These are phyloP conservation scores for Cydia splendana DNA, from an alignment of 1,140 invertebrate species.

Conservation along the genomic window DNA sequence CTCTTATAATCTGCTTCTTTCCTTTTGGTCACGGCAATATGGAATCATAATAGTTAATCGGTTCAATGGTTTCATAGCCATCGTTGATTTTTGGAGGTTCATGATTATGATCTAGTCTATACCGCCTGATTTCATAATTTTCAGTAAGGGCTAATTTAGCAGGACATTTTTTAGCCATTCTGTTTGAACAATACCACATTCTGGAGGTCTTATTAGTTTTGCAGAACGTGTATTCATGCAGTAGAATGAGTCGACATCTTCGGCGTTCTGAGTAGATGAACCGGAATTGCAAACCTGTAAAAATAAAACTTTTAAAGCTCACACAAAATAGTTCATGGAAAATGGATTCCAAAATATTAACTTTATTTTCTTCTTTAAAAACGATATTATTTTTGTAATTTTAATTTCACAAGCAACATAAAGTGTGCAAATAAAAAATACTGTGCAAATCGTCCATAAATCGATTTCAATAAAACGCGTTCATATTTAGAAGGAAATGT, in stretches of 20 bases:
- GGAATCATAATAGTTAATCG: background rate
- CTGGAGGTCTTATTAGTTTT: constrained; percentile 43
- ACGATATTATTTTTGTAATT: too few relatives aligned
- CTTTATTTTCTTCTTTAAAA: too few relatives aligned
- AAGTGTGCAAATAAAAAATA: too few relatives aligned
- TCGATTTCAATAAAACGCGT: too few relatives aligned
- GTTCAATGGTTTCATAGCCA: background rate
- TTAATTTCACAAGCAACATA: too few relatives aligned
- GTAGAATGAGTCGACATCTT: constrained; percentile 35
- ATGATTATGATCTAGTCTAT: constrained; percentile 43
- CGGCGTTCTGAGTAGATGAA: constrained; percentile 5
- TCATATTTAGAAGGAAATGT: too few relatives aligned
- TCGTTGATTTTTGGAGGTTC: constrained; percentile 25
- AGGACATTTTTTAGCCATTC: constrained; percentile 42
- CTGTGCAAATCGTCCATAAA: too few relatives aligned
- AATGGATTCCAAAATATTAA: too few relatives aligned
- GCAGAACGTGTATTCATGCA: constrained; percentile 46
- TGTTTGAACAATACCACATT: constrained; percentile 52
- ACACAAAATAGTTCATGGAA: too few relatives aligned
- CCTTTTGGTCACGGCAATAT: background rate
- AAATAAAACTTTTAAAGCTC: background rate
- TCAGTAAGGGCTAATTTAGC: constrained; percentile 43
- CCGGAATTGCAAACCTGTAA: background rate
- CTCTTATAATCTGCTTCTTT: background rate
- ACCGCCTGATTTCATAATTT: constrained; percentile 22